Evolutionary conservation across 2,113 vertebrate species (phyloP).

Genomic region (Seriola rivoliana): DNA sequence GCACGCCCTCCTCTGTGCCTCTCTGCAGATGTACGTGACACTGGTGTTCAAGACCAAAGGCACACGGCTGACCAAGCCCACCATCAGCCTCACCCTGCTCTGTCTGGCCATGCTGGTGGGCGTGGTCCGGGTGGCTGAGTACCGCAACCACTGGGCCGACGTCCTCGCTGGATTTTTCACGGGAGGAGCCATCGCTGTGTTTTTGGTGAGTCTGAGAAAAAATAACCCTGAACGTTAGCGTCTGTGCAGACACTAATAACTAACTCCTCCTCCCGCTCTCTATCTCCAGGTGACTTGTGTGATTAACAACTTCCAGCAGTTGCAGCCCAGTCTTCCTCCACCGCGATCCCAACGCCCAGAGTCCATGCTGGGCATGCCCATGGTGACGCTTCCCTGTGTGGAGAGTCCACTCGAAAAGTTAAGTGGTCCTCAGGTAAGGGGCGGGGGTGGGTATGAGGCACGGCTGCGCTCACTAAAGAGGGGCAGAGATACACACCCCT

Average conservation of each 20-base stretch:
- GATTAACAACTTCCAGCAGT: constrained; percentile 86
- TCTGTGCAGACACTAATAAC: neutral
- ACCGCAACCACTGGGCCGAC: constrained; percentile 93
- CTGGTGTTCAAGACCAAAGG: constrained; percentile 91
- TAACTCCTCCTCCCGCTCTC: neutral
- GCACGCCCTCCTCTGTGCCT: constrained; percentile 15
- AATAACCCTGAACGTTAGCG: neutral
- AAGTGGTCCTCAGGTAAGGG: constrained; percentile 93
- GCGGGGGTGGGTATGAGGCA: constrained; percentile 64
- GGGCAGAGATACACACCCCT: constrained; percentile 55
- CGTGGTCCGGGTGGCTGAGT: constrained; percentile 90
- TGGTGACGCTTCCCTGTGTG: constrained; percentile 85
- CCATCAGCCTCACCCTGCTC: constrained; percentile 89
- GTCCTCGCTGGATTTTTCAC: constrained; percentile 91
- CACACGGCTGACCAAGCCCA: constrained; percentile 91
- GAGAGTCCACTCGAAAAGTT: constrained; percentile 93
- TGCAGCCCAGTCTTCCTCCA: constrained; percentile 53
- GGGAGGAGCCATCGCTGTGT: constrained; percentile 89
- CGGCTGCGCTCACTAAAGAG: constrained; percentile 23
- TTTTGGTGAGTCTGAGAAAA: constrained; percentile 85
- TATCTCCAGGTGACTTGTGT: constrained; percentile 83
- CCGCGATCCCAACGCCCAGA: constrained; percentile 70
- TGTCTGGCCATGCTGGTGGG: constrained; percentile 91
- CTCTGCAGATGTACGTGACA: constrained; percentile 92
- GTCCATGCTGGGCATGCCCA: constrained; percentile 84